A percentile compares a stretch with the other conserved stretches of the same genome.
Evolutionary conservation across 1,140 invertebrate genomes (phyloP).

Genomic region (Idris sp.): DNA sequence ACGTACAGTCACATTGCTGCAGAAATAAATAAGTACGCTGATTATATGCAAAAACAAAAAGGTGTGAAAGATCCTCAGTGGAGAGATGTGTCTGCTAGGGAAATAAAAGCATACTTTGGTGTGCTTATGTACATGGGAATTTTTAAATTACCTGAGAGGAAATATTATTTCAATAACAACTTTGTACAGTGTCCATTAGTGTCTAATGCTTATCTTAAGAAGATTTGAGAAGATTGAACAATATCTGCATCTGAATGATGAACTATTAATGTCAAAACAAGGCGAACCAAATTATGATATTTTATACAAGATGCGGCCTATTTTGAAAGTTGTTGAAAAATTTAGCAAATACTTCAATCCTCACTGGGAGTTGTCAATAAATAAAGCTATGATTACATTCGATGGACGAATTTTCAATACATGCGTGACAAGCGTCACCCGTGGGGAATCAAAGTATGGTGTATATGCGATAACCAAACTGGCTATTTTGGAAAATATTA

Average conservation of each 20-base stretch:
- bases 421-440: too few species aligned
- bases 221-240: conserved; percentile 4
- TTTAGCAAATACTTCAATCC: background rate
- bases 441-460: too few species aligned
- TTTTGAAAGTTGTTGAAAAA: conserved; percentile 1
- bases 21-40: conserved; percentile 13
- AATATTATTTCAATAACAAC: conserved; percentile 5
- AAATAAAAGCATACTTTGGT: conserved; percentile 14
- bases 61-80: conserved; percentile 1
- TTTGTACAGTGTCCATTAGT: conserved; percentile 2
- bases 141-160: background rate
- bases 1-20: background rate
- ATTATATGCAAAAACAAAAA: conserved; percentile 1
- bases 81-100: conserved; percentile 10
- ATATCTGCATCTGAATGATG: conserved; percentile 5
- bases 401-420: too few species aligned
- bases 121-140: conserved; percentile 7
- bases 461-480: too few species aligned
- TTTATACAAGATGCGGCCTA: conserved; percentile 1
- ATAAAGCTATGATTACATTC: too few species aligned
- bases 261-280: background rate
- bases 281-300: conserved; percentile 1
- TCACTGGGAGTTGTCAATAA: too few species aligned
- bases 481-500: too few species aligned
- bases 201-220: background rate